Percentiles rank a stretch among this genome's conserved stretches.
Conservation (phyloP, 2,888 invertebrate species). For the Venustoraphidia nigricollis region DNA sequence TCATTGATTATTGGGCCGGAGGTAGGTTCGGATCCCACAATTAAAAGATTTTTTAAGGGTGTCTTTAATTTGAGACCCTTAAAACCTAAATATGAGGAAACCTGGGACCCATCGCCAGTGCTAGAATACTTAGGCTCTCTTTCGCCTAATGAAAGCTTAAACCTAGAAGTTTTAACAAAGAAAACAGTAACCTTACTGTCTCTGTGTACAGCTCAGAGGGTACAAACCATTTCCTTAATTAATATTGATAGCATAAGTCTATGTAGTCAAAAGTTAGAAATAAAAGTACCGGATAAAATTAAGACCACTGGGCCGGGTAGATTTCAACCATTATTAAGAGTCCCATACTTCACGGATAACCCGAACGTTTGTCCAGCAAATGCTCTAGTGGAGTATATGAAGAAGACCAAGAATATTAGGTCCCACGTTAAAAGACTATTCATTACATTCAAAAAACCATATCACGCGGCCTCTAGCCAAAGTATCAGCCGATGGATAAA, state of each 20-base stretch:
- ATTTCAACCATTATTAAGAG: too few relatives aligned
- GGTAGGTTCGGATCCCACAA: background rate
- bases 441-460: conserved; percentile 8
- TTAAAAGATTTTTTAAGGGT: conserved; percentile 2
- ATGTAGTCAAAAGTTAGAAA: background rate
- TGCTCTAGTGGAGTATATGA: conserved; percentile 4
- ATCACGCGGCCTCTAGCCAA: conserved; percentile 8
- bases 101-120: conserved; percentile 1
- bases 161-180: conserved; percentile 4
- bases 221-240: background rate
- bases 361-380: conserved; percentile 8
- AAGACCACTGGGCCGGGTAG: too few relatives aligned
- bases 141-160: background rate
- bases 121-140: too few relatives aligned
- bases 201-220: conserved; percentile 4
- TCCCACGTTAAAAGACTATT: background rate
- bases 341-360: conserved; percentile 1
- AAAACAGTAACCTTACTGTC: conserved; percentile 4
- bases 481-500: conserved; percentile 10
- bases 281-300: background rate
- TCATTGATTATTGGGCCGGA: conserved; percentile 1
- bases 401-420: background rate
- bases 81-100: background rate
- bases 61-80: conserved; percentile 1
- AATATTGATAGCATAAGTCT: background rate